Base-by-base conservation (phyloP, 2,113 vertebrate genomes). In the Pluvialis apricaria region DNA sequence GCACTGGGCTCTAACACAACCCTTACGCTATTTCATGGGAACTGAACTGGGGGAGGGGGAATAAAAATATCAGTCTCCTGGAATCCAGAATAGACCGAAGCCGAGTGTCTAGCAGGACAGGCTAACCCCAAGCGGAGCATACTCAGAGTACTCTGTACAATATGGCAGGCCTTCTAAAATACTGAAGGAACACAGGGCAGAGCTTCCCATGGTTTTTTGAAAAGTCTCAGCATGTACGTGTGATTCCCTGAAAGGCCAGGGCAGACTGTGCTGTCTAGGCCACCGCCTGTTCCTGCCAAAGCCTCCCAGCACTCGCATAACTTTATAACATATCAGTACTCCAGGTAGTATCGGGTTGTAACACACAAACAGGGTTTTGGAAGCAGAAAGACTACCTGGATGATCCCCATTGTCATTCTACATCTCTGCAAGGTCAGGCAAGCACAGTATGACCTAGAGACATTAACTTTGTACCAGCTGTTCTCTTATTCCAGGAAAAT, bases 381-480 rank as follows among this genome's bases (percentile, higher is more conserved):
- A 90, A 93, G 34, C 21, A 88, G 57, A 88, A 90, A 55, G 78
- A 66, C 79, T 71, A 62, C 44, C 34, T 90, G 51, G 44, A 57
- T 72, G 60, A 29, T 93, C 52, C 45, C 52, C 19, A 8, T 18
- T 72, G 40, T 52, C 20, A 3, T 85, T 82, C 69, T 7, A 42
- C 11, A 55, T 47, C n/a, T 88, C 80, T 88, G 36, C 88, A 96
- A 92, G 86, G 95, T 95, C 93, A 95, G 80, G 21, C n/a, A 93
- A 91, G 64, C 82, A 81, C 64, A 78, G 38, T 71, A n/a, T 21
- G 25, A 95, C 86, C 92, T 88, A 78, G 12, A 62, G 92, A 78
- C 76, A 52, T 72, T 83, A 96, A 75, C 87, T 96, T 69, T 25
- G 52, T 32, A 21, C 88, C 94, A 96, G 83, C 88, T 95, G 79